A percentile compares a stretch with the other conserved stretches of the same genome.
Conservation (phyloP, 2,888 invertebrate species). For the Lasioglossum calceatum region DNA sequence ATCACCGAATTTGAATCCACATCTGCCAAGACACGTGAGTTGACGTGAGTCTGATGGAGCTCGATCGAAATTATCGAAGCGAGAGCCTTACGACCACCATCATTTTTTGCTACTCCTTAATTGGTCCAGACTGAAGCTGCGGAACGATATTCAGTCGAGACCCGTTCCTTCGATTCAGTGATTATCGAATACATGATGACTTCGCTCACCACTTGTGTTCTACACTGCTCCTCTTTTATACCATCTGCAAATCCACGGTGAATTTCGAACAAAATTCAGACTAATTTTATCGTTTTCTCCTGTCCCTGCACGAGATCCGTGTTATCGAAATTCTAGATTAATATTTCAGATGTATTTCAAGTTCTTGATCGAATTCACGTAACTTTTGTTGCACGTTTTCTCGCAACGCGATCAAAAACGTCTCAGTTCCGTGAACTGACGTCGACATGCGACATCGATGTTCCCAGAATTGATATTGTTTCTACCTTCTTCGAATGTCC, state of each 20-base stretch:
- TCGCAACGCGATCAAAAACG: background rate
- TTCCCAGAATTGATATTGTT: background rate
- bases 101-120: slow-evolving; percentile 51
- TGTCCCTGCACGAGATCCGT: background rate
- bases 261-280: background rate
- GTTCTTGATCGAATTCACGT: background rate
- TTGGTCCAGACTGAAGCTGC: slow-evolving; percentile 53
- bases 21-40: slow-evolving; percentile 11
- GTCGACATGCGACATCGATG: background rate
- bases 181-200: background rate
- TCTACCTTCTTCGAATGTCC: background rate
- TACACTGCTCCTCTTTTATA: background rate
- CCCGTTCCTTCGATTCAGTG: slow-evolving; percentile 25
- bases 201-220: background rate
- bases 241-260: background rate
- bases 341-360: background rate
- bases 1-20: background rate
- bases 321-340: background rate
- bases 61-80: slow-evolving; percentile 68
- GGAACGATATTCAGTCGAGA: slow-evolving; percentile 70
- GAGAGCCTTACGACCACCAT: slow-evolving; percentile 52
- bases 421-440: background rate
- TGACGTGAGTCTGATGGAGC: slow-evolving; percentile 28
- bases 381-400: background rate
- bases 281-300: background rate